Conservation (phyloP, 2,888 invertebrate species). For the Dilophus febrilis region DNA sequence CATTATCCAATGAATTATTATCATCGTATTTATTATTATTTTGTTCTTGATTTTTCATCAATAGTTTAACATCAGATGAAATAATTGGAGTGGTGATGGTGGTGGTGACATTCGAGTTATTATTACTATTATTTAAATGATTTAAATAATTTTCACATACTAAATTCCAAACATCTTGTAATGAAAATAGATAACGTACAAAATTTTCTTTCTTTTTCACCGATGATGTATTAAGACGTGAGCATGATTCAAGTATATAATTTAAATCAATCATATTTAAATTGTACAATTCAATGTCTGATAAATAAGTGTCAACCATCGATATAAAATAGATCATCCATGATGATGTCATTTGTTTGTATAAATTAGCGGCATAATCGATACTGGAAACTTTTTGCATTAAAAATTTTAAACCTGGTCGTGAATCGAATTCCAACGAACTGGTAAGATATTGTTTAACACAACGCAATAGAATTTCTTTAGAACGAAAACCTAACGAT, state of each 20-base stretch:
- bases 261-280: constrained; percentile 43
- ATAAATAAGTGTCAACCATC: constrained; percentile 67
- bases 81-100: too few species aligned
- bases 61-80: background rate
- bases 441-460: constrained; percentile 67
- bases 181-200: constrained; percentile 39
- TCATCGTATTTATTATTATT: constrained; percentile 26
- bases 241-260: constrained; percentile 43
- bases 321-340: constrained; percentile 81
- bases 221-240: constrained; percentile 33
- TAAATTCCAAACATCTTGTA: constrained; percentile 43
- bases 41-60: constrained; percentile 3
- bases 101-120: constrained; percentile 22
- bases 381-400: constrained; percentile 83
- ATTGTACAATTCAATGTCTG: constrained; percentile 46
- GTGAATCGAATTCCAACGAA: constrained; percentile 71
- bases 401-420: constrained; percentile 85
- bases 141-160: constrained; percentile 39
- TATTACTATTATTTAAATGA: constrained; percentile 25
- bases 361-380: constrained; percentile 75
- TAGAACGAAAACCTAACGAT: constrained; percentile 29
- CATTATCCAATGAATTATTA: constrained; percentile 21
- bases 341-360: constrained; percentile 80
- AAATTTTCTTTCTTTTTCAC: constrained; percentile 38
- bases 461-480: constrained; percentile 54